Conservation (phyloP, 2,113 vertebrate genomes). For the Periophthalmodon schlosseri region DNA sequence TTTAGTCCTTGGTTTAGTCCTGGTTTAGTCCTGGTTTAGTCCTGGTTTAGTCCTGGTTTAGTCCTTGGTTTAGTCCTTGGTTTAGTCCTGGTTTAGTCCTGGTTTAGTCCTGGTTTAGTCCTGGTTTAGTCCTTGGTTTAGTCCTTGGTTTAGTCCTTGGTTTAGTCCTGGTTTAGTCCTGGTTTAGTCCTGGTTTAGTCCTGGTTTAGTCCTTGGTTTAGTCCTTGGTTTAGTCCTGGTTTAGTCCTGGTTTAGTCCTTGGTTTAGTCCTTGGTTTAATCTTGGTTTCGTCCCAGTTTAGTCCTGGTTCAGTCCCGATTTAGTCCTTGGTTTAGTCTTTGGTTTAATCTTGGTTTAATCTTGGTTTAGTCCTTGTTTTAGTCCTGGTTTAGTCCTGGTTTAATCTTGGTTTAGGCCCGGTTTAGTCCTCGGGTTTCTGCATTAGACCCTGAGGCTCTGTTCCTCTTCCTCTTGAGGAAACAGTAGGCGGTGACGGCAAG, state of each 20-base stretch:
- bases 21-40: not conserved
- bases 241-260: not conserved
- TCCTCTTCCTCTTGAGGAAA: constrained; percentile 78
- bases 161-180: not conserved
- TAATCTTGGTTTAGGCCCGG: not conserved
- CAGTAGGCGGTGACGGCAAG: constrained; percentile 83
- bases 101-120: not conserved
- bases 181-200: not conserved
- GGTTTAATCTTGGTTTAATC: not conserved
- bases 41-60: not conserved
- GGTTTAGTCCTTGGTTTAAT: not conserved
- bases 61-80: not conserved
- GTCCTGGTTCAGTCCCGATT: not conserved
- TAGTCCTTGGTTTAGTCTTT: not conserved
- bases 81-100: not conserved
- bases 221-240: not conserved
- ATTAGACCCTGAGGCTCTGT: constrained; percentile 40
- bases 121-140: not conserved
- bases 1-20: not conserved
- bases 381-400: not conserved
- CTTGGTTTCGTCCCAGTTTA: not conserved
- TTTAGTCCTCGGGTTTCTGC: not conserved
- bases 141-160: not conserved
- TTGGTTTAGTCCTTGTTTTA: no score
- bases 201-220: not conserved